These are phyloP conservation scores for Melangyna quadrimaculata DNA, from an alignment of 2,888 invertebrate species.

Conservation along the genomic window DNA sequence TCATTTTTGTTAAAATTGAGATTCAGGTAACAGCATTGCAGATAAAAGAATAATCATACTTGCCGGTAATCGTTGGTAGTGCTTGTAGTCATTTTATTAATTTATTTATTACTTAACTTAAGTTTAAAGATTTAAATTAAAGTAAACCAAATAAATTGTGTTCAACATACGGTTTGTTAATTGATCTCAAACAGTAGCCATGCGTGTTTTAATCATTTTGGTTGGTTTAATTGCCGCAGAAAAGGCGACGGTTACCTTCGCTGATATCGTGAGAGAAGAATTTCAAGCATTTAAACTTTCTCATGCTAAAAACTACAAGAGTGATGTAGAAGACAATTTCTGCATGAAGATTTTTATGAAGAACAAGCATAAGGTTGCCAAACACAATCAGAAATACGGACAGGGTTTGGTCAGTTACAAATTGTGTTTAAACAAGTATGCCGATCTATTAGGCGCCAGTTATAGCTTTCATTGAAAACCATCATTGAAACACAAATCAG, in stretches of 20 bases:
- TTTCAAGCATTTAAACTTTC: conserved; percentile 77
- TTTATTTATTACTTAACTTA: too few species aligned
- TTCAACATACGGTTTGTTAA: too few species aligned
- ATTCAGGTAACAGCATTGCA: too few species aligned
- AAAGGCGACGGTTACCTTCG: background rate
- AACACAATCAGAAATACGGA: conserved; percentile 90
- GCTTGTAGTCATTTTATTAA: too few species aligned
- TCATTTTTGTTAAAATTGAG: too few species aligned
- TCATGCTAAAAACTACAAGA: conserved; percentile 86
- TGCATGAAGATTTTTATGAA: conserved; percentile 94
- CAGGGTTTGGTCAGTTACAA: conserved; percentile 86
- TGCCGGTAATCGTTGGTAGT: too few species aligned
- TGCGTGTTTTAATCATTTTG: background rate
- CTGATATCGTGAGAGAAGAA: background rate
- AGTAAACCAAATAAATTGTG: too few species aligned
- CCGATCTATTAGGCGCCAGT: conserved; percentile 93
- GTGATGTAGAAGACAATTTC: conserved; percentile 89
- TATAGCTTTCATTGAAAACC: too few species aligned
- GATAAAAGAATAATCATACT: too few species aligned
- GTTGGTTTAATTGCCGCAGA: background rate
- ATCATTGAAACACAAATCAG: too few species aligned
- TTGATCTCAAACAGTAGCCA: background rate
- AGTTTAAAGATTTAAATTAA: too few species aligned
- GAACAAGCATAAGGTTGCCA: conserved; percentile 91
- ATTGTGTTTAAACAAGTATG: conserved; percentile 90